A percentile compares a stretch with the other conserved stretches of the same genome.
Conservation (phyloP, 2,888 invertebrate species). For the Melangyna quadrimaculata region DNA sequence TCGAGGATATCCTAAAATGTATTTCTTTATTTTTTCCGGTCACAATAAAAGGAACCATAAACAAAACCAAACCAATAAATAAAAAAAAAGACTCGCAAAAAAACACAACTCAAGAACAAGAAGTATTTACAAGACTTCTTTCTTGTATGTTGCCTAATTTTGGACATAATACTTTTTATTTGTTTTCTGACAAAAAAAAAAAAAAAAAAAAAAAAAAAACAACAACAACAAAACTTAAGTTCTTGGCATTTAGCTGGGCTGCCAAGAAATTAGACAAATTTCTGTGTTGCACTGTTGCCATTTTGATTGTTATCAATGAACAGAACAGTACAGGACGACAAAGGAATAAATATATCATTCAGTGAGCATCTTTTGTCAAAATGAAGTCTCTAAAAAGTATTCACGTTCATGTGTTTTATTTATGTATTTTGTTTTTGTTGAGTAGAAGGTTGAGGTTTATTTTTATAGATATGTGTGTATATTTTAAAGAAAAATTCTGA, state of each 20-base stretch:
- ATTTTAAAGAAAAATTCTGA: neutral
- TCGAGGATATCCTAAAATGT: constrained; percentile 46
- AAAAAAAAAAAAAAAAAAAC: constrained; percentile 1
- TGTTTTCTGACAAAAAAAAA: neutral
- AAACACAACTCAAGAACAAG: constrained; percentile 4
- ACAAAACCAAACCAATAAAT: neutral
- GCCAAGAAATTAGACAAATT: constrained; percentile 70
- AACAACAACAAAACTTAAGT: too few species aligned
- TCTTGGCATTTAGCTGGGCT: constrained; percentile 44
- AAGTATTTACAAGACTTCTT: neutral
- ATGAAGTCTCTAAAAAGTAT: constrained; percentile 46
- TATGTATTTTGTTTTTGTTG: neutral
- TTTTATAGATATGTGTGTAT: neutral
- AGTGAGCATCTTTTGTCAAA: constrained; percentile 69
- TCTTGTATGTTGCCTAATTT: constrained; percentile 60
- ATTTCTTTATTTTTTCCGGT: constrained; percentile 67
- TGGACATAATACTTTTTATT: constrained; percentile 40
- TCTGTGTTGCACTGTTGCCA: constrained; percentile 67
- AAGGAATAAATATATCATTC: constrained; percentile 63
- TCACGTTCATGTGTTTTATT: constrained; percentile 24
- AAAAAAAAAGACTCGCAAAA: neutral
- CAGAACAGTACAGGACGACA: constrained; percentile 34
- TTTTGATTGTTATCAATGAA: constrained; percentile 65
- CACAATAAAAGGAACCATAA: constrained; percentile 34
- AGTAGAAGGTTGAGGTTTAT: neutral